phyloP scores from a whole-genome alignment of 2,797 vertebrate genomes.

The Schizopygopsis malacanthus region DNA sequence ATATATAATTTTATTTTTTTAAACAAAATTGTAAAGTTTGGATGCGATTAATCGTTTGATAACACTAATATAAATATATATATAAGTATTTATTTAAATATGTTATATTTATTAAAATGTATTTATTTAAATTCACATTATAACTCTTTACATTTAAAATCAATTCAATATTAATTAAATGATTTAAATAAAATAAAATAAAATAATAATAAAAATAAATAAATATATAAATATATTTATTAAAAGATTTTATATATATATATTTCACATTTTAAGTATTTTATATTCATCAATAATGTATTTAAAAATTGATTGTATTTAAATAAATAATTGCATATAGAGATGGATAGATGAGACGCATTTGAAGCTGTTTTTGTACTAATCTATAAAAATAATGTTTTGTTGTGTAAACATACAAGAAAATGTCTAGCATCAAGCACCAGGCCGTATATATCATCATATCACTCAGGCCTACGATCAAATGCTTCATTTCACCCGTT shows the following conservation, averaged over 20 bases:
- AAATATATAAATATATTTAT: neutral
- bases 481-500: neutral
- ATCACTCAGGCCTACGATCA: neutral
- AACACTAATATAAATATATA: too few relatives aligned
- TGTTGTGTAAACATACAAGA: neutral
- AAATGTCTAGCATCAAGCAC: neutral
- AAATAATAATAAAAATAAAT: too few relatives aligned
- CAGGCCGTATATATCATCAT: neutral
- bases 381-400: neutral
- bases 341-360: neutral
- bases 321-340: neutral
- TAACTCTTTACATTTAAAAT: neutral
- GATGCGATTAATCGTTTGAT: too few relatives aligned
- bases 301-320: neutral
- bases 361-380: neutral
- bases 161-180: neutral
- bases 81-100: too few relatives aligned
- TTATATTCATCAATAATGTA: neutral
- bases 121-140: neutral
- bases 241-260: neutral
- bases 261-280: neutral
- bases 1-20: too few relatives aligned
- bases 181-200: neutral
- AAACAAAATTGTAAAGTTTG: too few relatives aligned
- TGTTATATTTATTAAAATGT: too few relatives aligned